These are phyloP conservation scores for Drosophila pachea DNA, from an alignment of 1,140 invertebrate genomes.

Conservation along the genomic window DNA sequence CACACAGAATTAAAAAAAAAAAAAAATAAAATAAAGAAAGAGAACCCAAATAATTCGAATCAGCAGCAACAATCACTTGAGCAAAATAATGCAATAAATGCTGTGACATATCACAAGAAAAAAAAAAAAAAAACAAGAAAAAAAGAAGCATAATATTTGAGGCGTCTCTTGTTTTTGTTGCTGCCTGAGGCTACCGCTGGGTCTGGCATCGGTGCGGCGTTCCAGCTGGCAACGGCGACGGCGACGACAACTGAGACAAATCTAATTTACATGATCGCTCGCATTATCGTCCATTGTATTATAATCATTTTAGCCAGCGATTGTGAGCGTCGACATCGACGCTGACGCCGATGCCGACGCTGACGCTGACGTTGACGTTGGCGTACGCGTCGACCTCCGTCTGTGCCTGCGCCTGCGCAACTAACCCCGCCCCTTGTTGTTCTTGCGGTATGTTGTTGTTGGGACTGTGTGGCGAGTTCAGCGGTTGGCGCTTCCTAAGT, in stretches of 20 bases:
- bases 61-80: conserved; percentile 46
- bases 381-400: conserved; percentile 57
- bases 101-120: conserved; percentile 13
- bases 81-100: conserved; percentile 61
- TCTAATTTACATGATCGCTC: conserved; percentile 77
- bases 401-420: conserved; percentile 42
- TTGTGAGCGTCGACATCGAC: conserved; percentile 5
- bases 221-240: conserved; percentile 2
- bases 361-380: conserved; percentile 34
- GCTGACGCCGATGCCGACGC: conserved; percentile 9
- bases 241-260: conserved; percentile 68
- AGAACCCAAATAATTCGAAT: conserved; percentile 3
- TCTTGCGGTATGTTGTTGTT: conserved; percentile 34
- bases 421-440: conserved; percentile 24
- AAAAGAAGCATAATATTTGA: conserved; percentile 4
- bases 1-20: no score
- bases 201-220: conserved; percentile 14
- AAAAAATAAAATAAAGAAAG: not conserved
- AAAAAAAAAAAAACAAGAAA: not conserved
- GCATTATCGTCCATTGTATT: conserved; percentile 77
- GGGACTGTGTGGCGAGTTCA: conserved; percentile 69
- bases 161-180: conserved; percentile 22
- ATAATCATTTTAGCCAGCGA: conserved; percentile 59
- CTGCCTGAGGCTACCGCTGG: not conserved
- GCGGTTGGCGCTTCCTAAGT: conserved; percentile 76